Evolutionary conservation across 2,113 vertebrate species (phyloP).

Genomic region (Prietella phreatophila): DNA sequence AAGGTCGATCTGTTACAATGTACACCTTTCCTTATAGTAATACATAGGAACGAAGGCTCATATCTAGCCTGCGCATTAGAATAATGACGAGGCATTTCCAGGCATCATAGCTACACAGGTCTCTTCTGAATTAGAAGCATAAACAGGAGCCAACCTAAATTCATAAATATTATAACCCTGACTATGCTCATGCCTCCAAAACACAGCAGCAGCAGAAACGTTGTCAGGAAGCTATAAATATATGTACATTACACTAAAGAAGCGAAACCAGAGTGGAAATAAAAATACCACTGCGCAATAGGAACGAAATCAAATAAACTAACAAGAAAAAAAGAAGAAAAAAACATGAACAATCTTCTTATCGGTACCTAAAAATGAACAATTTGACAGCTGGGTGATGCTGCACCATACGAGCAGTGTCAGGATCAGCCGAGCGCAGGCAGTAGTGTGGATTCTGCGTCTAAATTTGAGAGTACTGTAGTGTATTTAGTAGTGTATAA

Average conservation of each 20-base stretch:
- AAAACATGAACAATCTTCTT: not conserved
- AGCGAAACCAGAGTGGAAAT: slow-evolving; percentile 27
- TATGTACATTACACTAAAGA: slow-evolving; percentile 44
- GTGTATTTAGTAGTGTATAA: slow-evolving; percentile 29
- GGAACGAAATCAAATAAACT: slow-evolving; percentile 29
- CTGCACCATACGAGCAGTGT: slow-evolving; percentile 9
- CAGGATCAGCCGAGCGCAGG: slow-evolving; percentile 17
- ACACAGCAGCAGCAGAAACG: slow-evolving; percentile 64
- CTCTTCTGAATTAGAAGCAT: slow-evolving; percentile 32
- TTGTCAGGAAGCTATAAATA: slow-evolving; percentile 60
- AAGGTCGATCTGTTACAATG: slow-evolving; percentile 19
- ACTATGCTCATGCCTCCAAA: slow-evolving; percentile 40
- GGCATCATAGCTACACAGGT: slow-evolving; percentile 35
- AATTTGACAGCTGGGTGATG: not conserved
- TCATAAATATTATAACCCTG: slow-evolving; percentile 36
- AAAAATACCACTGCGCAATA: slow-evolving; percentile 58
- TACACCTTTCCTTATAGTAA: slow-evolving; percentile 34
- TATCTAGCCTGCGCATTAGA: slow-evolving; percentile 1
- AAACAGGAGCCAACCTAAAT: slow-evolving; percentile 18
- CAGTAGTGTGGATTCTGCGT: not conserved
- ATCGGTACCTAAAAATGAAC: slow-evolving; percentile 25
- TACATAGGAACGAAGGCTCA: slow-evolving; percentile 18
- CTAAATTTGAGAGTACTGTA: not conserved
- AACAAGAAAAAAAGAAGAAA: not conserved
- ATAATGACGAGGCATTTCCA: slow-evolving; percentile 38